These are phyloP conservation scores for Struthio camelus DNA, from an alignment of 2,113 vertebrate species.

Conservation along the genomic window DNA sequence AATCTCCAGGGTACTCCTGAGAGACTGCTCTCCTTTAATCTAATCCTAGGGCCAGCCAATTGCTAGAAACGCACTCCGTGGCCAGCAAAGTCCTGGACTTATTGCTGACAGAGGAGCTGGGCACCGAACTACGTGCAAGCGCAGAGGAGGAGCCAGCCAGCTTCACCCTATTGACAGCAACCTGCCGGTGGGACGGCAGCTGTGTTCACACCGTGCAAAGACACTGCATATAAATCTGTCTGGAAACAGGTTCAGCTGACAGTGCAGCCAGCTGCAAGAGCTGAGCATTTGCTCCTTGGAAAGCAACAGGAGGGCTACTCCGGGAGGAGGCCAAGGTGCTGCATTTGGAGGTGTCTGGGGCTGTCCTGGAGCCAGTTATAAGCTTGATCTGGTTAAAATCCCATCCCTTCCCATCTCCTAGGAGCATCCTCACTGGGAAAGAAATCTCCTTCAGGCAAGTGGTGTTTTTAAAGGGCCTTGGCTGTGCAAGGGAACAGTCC, in stretches of 20 bases:
- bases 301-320: background rate
- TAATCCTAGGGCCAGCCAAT: background rate
- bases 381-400: background rate
- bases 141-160: accelerated
- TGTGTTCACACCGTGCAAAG: accelerated
- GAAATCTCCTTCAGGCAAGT: background rate
- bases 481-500: background rate
- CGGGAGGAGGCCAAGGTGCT: background rate
- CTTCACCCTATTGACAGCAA: background rate
- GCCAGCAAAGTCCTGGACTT: background rate
- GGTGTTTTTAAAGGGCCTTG: background rate
- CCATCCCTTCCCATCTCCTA: background rate
- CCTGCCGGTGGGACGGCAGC: background rate
- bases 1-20: background rate
- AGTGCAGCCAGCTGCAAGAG: background rate
- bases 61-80: background rate
- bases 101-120: background rate
- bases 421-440: background rate
- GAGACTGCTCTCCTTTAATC: background rate
- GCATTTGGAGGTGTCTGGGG: background rate
- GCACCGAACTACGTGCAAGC: accelerated
- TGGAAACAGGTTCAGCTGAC: accelerated
- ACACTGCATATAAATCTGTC: background rate
- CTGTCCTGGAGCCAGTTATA: accelerated
- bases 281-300: background rate